Evolutionary conservation across 2,113 vertebrate genomes (phyloP).

Genomic region (Engystomops pustulosus): DNA sequence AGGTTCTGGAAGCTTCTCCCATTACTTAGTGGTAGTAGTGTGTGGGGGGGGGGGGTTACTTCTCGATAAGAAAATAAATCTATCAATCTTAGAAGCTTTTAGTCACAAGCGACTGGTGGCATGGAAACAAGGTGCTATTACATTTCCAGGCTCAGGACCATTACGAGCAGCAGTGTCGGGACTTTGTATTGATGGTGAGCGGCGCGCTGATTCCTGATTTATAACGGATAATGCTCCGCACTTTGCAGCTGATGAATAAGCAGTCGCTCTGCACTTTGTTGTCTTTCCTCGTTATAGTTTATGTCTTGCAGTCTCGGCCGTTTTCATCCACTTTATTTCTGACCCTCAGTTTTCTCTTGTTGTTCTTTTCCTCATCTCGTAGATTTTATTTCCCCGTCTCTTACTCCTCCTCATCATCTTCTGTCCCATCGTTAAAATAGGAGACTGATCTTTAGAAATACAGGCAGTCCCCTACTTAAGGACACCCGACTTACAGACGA

Average conservation of each 20-base stretch:
- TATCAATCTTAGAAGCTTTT: conserved; percentile 35
- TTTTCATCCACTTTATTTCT: not conserved
- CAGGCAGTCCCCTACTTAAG: no score
- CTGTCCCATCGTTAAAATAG: no score
- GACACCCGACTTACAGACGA: no score
- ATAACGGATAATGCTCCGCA: not conserved
- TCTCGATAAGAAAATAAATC: conserved; percentile 12
- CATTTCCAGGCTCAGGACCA: conserved; percentile 1
- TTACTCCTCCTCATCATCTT: no score
- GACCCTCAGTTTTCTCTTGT: not conserved
- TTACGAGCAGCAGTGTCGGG: not conserved
- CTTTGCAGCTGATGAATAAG: not conserved
- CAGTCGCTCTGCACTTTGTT: not conserved
- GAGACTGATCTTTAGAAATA: no score
- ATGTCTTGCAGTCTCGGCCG: not conserved
- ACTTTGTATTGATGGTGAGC: conserved; percentile 6
- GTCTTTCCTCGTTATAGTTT: not conserved
- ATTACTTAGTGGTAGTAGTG: not conserved
- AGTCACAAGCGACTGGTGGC: conserved; percentile 7
- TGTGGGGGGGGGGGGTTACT: no score
- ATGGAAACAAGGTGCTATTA: conserved; percentile 11
- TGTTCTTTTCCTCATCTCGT: not conserved
- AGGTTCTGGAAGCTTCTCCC: not conserved
- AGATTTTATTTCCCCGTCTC: no score
- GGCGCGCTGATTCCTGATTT: conserved; percentile 1